phyloP scores from a whole-genome alignment of 2,113 vertebrate genomes.

The Rattus norvegicus region GRCr8 NC_086025.1:124723501-124724000 shows the following conservation, averaged over 20 bases:
- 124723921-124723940: too few species aligned
- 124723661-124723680: background rate
- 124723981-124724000: too few species aligned
- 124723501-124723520: background rate
- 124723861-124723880: too few species aligned
- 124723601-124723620: background rate
- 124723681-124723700: background rate
- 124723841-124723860: background rate
- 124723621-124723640: background rate
- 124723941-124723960: too few species aligned
- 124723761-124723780: slow-evolving; percentile 40
- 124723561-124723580: background rate
- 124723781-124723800: slow-evolving; percentile 23
- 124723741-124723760: background rate
- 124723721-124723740: background rate
- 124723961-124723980: too few species aligned
- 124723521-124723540: background rate
- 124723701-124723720: background rate
- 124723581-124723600: background rate
- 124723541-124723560: slow-evolving; percentile 11
- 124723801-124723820: background rate
- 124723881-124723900: too few species aligned
- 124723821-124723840: background rate
- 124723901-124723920: too few species aligned
- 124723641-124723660: background rate